Base-by-base conservation (phyloP, 2,888 invertebrate species). In the Acrobasis consociella region DNA sequence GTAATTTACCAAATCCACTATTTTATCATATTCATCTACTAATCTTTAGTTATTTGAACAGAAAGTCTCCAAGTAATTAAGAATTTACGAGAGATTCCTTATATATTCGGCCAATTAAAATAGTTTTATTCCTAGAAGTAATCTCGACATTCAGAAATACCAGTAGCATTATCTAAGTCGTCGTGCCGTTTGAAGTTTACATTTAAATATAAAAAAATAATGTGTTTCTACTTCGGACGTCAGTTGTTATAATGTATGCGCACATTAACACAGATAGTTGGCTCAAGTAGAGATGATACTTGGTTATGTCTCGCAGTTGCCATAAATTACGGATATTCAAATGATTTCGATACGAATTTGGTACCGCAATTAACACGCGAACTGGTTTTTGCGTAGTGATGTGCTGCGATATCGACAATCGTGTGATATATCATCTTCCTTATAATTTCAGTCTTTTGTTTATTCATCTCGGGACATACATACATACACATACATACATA, bases 301-400 rank as follows among this genome's bases (percentile, higher is more conserved):
- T 76, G 78, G 76, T 73, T 76, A 75, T 81, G 83, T 86, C 83
- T 79, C 66, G 62, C 59, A 64, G 62, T 69, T 77, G 85, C 79
- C 85, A 89, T 92, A 90, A 92, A 92, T 92, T 86, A 89, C 86
- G 77, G 82, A 86, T 89, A 91, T 91, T 89, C 90, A 89, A 91
- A 91, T 90, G 83, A 80, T 83, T 85, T 78, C 83, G 90, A 90
- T 92, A 90, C 90, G 86, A 85, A 91, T 90, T 91, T 84, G 89
- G 89, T 90, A 87, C 87, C 85, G 91, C 90, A 91, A 92, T 91
- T 91, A 92, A 91, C 87, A 79, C 87, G 85, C 81, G 75, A 83
- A 91, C 91, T 86, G 90, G 91, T 91, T 89, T 82, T 62, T 46
- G 37, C 49, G 8, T 87, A 88, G 89, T 75, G 88, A 71, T 79